phyloP scores from a whole-genome alignment of 2,113 vertebrate species.

The Acanthisitta chloris region DNA sequence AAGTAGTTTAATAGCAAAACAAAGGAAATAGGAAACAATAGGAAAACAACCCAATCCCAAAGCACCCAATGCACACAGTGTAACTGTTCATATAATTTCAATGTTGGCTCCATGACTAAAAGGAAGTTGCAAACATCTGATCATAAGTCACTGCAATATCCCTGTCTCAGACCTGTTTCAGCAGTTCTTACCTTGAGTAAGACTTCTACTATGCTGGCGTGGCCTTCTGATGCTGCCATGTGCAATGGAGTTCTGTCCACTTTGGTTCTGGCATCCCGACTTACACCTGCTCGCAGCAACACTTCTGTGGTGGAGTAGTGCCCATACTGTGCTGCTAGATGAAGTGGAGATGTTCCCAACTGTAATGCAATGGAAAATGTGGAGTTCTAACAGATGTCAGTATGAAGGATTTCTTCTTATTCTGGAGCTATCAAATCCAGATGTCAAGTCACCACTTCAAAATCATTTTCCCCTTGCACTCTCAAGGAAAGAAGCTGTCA shows the following conservation, averaged over 20 bases:
- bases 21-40: too few species aligned
- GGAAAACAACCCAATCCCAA: too few species aligned
- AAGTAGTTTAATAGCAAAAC: not conserved
- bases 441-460: not conserved
- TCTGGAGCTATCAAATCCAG: not conserved
- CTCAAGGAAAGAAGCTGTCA: not conserved
- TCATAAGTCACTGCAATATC: not conserved
- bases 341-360: slow-evolving; percentile 88
- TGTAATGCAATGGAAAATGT: not conserved
- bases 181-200: slow-evolving; percentile 80
- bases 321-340: slow-evolving; percentile 86
- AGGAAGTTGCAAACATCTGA: not conserved
- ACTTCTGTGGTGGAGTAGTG: slow-evolving; percentile 89
- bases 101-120: not conserved
- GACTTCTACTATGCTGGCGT: slow-evolving; percentile 86
- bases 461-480: not conserved
- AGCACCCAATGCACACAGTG: not conserved
- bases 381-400: not conserved
- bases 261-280: slow-evolving; percentile 87
- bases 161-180: not conserved
- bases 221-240: slow-evolving; percentile 88
- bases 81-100: not conserved
- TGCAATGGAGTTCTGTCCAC: slow-evolving; percentile 87
- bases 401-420: not conserved
- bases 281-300: slow-evolving; percentile 85